These are phyloP conservation scores for Cnemophilus loriae DNA, from an alignment of 2,113 vertebrate species.

Conservation along the genomic window DNA sequence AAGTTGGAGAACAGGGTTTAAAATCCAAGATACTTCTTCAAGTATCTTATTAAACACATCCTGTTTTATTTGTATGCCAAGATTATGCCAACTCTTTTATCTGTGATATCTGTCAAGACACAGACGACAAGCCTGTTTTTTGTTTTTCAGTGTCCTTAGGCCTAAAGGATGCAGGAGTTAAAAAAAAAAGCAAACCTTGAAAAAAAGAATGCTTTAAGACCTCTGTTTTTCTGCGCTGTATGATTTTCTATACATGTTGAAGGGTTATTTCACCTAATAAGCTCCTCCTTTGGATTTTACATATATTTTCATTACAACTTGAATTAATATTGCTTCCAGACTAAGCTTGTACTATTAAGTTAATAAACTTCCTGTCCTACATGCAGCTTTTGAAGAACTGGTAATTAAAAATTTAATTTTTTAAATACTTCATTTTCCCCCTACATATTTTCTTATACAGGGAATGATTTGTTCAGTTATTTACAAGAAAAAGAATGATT, in stretches of 20 bases:
- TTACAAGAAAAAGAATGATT: neutral
- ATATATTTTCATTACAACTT: neutral
- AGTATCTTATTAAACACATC: constrained; percentile 54
- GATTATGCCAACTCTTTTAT: constrained; percentile 29
- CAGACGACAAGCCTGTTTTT: constrained; percentile 33
- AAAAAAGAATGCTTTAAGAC: neutral
- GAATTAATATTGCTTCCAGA: neutral
- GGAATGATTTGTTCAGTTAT: neutral
- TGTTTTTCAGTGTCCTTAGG: constrained; percentile 20
- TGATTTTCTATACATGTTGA: neutral
- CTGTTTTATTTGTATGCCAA: constrained; percentile 29
- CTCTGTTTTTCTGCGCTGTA: neutral
- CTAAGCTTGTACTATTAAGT: neutral
- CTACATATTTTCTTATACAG: neutral
- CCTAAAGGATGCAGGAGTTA: neutral
- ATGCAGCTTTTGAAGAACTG: neutral
- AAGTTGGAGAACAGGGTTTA: neutral
- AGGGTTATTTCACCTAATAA: neutral
- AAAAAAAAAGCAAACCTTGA: neutral
- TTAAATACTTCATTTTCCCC: neutral
- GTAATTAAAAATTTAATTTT: neutral
- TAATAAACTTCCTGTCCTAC: neutral
- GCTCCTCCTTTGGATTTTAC: neutral
- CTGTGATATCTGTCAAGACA: constrained; percentile 46
- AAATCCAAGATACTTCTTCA: constrained; percentile 36